phyloP scores from a whole-genome alignment of 2,888 invertebrate species.

The Andrena fulva region DNA sequence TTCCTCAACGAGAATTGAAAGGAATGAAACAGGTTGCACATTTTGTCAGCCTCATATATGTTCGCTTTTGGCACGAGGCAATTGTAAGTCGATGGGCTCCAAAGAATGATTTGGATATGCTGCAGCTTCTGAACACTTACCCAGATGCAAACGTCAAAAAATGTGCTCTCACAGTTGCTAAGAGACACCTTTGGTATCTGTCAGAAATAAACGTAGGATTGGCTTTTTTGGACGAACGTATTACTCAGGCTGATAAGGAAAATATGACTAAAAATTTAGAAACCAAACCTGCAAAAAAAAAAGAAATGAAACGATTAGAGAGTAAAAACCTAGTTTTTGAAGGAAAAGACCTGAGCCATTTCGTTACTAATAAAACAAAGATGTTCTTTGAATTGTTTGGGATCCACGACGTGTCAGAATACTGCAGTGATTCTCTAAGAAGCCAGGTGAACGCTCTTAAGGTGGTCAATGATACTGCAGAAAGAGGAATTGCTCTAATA shows the following conservation, averaged over 20 bases:
- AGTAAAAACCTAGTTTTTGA: conserved; percentile 7
- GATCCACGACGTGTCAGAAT: conserved; percentile 6
- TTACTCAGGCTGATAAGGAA: conserved; percentile 3
- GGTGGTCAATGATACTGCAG: conserved; percentile 5
- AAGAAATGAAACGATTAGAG: conserved; percentile 7
- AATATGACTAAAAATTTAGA: conserved; percentile 3
- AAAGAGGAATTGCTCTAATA: conserved; percentile 6
- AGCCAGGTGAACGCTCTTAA: conserved; percentile 4
- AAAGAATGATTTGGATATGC: conserved; percentile 3
- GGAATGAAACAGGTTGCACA: conserved; percentile 3
- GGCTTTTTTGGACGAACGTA: conserved; percentile 3
- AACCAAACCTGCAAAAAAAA: conserved; percentile 1
- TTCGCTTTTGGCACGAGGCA: conserved; percentile 3
- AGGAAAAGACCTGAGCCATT: conserved; percentile 3
- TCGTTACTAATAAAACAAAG: conserved; percentile 7
- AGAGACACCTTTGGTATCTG: too few species aligned
- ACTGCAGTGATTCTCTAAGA: conserved; percentile 3
- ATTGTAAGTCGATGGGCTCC: conserved; percentile 1
- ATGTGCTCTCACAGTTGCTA: too few species aligned
- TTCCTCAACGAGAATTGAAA: neutral
- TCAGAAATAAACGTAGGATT: too few species aligned
- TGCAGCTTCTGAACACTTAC: conserved; percentile 3
- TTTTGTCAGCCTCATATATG: conserved; percentile 3
- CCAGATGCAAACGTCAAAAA: conserved; percentile 3
- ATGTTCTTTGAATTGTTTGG: conserved; percentile 6